Base-by-base conservation (phyloP, 2,888 invertebrate genomes). In the Drosophila flavopinicola region DNA sequence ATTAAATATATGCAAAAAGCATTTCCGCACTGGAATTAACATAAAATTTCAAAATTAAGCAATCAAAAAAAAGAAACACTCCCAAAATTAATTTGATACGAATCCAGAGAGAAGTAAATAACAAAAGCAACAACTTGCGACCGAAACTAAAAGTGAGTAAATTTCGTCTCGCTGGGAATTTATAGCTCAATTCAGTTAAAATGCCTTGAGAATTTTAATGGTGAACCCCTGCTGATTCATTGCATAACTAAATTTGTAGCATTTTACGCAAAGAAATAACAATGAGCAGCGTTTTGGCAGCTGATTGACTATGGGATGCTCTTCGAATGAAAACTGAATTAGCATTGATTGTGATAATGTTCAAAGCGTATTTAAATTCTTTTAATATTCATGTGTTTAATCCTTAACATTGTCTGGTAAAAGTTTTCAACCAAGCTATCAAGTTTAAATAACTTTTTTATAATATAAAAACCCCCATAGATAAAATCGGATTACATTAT, bases 11-110 rank as follows among this genome's bases (percentile, higher is more conserved):
- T 76, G 66, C 84, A 65, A 66, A 76, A 70, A 66, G 37, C 42
- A 51, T 77, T 82, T 82, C 86, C 85, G 80, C 68, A 70, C 65
- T 65, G 48, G 66, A 69, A 80, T 86, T 80, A 76, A 66, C 84
- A 80, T 79, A 85, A 56, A 69, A 52, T 63, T 70, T 60, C 35
- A 49, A 68, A 61, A 66, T 51, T 53, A 65, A 60, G 49, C 35
- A 52, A 38, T 25, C 27, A 25, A 13, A 38, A 13, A 38, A 41
- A 49, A 25, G 15, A 39, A 68, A 39, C 42, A 41, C 53, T 58
- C 45, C 45, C 25, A 51, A 54, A 63, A 45, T 49, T 27, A 47
- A 58, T 51, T 64, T 54, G 6, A 17, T 15, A 25, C 35, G 24
- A 48, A 45, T 48, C 27, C 44, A 37, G 17, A 47, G 41, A 48